These are phyloP conservation scores for Anagrus nilaparvatae DNA, from an alignment of 1,140 invertebrate genomes.

Conservation along the genomic window DNA sequence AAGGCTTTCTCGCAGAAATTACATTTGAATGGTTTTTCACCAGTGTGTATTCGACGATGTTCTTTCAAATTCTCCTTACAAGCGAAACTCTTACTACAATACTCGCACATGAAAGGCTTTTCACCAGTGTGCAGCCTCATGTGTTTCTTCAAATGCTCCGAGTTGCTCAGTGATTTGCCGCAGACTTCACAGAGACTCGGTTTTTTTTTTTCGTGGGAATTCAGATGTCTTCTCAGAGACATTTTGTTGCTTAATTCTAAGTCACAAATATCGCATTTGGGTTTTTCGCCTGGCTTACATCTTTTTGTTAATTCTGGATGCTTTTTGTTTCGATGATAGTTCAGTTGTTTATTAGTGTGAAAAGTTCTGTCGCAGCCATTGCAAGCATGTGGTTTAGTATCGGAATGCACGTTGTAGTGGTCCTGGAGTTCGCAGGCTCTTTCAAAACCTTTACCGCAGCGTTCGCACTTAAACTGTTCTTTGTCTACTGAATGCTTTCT, in stretches of 20 bases:
- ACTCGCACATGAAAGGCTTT: slow-evolving; percentile 54
- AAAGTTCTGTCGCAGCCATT: slow-evolving; percentile 48
- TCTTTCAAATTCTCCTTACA: slow-evolving; percentile 60
- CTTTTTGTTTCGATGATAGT: slow-evolving; percentile 31
- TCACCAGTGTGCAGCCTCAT: slow-evolving; percentile 53
- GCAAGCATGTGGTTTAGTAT: slow-evolving; percentile 47
- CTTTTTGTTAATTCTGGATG: slow-evolving; percentile 37
- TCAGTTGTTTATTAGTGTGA: slow-evolving; percentile 32
- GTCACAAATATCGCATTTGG: slow-evolving; percentile 41
- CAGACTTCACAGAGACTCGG: no score
- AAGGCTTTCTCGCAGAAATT: slow-evolving; percentile 46
- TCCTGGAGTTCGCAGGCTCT: slow-evolving; percentile 39
- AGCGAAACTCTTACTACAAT: slow-evolving; percentile 70
- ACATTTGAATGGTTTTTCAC: slow-evolving; percentile 63
- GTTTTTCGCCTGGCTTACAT: slow-evolving; percentile 34
- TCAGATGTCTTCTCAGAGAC: slow-evolving; percentile 48
- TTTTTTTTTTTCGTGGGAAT: no score
- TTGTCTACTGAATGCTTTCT: slow-evolving; percentile 31
- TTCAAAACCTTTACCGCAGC: slow-evolving; percentile 53
- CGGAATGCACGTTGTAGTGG: slow-evolving; percentile 41
- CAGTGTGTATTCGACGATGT: slow-evolving; percentile 59
- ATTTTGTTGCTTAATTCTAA: slow-evolving; percentile 37
- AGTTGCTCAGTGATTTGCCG: no score
- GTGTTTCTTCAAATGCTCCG: slow-evolving; percentile 61
- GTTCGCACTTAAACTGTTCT: slow-evolving; percentile 33